Base-by-base conservation (phyloP, 2,797 vertebrate species). In the Epinephelus coioides region DNA sequence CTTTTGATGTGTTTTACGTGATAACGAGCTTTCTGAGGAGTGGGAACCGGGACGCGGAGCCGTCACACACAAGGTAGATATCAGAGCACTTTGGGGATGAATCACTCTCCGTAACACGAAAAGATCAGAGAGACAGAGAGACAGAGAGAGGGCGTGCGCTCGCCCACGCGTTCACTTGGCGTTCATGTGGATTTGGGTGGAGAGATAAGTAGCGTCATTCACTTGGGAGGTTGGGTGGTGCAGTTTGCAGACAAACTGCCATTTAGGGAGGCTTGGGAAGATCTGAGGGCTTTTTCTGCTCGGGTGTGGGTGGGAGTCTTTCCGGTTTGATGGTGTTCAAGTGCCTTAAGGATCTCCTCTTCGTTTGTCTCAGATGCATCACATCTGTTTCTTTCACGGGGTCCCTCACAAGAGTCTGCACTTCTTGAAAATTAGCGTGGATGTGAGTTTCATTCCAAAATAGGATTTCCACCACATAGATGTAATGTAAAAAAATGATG, bases 331-430 rank as follows among this genome's bases (percentile, higher is more conserved):
- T 89, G 87, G 84, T 81, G 88, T 93, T 91, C 88, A 94, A 95
- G 95, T 95, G 95, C 95, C 95, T 95, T 95, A 83, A 90, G 94
- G 90, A 86, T 82, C 84, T 88, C 77, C 83, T 88, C 78, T 82
- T 73, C 79, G 68, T 84, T 78, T 74, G 71, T 83, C 73, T 91
- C 78, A 77, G 81, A 84, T 80, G 79, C 79, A 79, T 73, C 76
- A 83, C 87, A 85, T 90, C 81, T 84, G 83, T 79, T 90, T 84
- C 73, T 66, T 56, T 69, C 76, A 69, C 6, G 18, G 18, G 68
- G 71, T 82, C 76, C 61, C 69, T 82, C 79, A 54, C 68, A 75
- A 72, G 65, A 61, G 61, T 78, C 77, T 74, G 79, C 83, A 76
- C 72, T 78, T 84, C 79, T 75, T 49, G n/a, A 46, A 55, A 66